Base-by-base conservation (phyloP, 2,888 invertebrate genomes). In the Cerastis rubricosa region DNA sequence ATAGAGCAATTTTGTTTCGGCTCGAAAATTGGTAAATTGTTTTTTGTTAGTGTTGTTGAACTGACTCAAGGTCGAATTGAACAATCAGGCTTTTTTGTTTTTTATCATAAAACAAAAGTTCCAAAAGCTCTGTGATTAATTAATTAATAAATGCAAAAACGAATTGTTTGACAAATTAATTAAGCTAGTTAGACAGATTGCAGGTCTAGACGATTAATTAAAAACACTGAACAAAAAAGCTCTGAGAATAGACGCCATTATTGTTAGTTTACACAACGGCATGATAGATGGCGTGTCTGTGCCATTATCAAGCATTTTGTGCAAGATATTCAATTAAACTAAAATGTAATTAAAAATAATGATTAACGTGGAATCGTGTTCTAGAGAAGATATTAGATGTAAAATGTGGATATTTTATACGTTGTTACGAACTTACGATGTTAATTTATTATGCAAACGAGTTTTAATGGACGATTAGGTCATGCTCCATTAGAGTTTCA, bases 1-100 rank as follows among this genome's bases (percentile, higher is more conserved):
- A 77, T 85, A 83, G 86, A 83, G 74, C 74, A 83, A 83, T 83
- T 84, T 83, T 63, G 78, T 72, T 71, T 73, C 63, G 70, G 67
- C 51, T n/a, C 57, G 47, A 63, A 73, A 78, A 76, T 71, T 49
- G 64, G 51, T 57, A 59, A 83, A 57, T 71, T 64, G 57, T 84
- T 85, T 85, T 45, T 74, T 67, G 45, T 22, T 73, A 63, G 47
- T 54, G 70, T 54, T 67, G 11, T 59, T 71, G 76, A 76, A 73
- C 82, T 49, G 51, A 51, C 66, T 76, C 82, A 85, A 75, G 85
- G 76, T 45, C 75, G 22, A 22, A 74, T 4, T 35, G 2, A 69
- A 70, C n/a, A 35, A 64, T 22, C 19, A 17, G 19, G 9, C n/a
- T 61, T 70, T 59, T 49, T 61, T 9, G 72, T 72, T 61, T 63